Conservation (phyloP, 2,888 invertebrate genomes). For the Rhamphomyia laevipes region DNA sequence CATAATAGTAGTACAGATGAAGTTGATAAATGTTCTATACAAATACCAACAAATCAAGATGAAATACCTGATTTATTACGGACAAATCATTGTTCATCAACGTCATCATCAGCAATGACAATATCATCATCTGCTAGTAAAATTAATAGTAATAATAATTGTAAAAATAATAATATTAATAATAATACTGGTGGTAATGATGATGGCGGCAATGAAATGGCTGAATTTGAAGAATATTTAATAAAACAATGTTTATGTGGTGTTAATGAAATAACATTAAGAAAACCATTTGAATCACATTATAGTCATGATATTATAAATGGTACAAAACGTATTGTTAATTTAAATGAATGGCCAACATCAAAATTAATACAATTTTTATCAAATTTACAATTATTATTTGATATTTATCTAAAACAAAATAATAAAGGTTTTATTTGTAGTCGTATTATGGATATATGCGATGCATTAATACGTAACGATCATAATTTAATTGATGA, state of each 20-base stretch:
- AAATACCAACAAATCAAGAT: constrained; percentile 10
- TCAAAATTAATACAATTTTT: constrained; percentile 63
- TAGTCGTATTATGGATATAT: constrained; percentile 64
- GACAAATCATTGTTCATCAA: constrained; percentile 1
- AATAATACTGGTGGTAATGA: constrained; percentile 1
- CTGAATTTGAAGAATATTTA: constrained; percentile 39
- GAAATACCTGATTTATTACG: constrained; percentile 13
- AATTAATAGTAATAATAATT: background rate
- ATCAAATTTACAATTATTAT: constrained; percentile 70
- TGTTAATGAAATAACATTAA: constrained; percentile 55
- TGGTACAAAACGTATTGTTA: constrained; percentile 41
- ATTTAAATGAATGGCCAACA: constrained; percentile 51
- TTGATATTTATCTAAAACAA: constrained; percentile 75
- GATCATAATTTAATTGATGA: constrained; percentile 76
- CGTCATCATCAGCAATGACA: background rate
- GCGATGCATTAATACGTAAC: constrained; percentile 66
- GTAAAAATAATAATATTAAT: constrained; percentile 1
- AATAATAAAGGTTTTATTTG: constrained; percentile 73
- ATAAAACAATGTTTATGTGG: constrained; percentile 69
- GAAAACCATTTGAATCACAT: constrained; percentile 58
- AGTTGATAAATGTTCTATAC: constrained; percentile 8
- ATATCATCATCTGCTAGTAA: background rate
- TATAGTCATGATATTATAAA: constrained; percentile 37
- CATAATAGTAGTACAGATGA: constrained; percentile 11
- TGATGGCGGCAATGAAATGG: constrained; percentile 28